A percentile compares a stretch with the other conserved stretches of the same genome.
Evolutionary conservation across 2,113 vertebrate species (phyloP).

Genomic region (Pimephales promelas): DNA sequence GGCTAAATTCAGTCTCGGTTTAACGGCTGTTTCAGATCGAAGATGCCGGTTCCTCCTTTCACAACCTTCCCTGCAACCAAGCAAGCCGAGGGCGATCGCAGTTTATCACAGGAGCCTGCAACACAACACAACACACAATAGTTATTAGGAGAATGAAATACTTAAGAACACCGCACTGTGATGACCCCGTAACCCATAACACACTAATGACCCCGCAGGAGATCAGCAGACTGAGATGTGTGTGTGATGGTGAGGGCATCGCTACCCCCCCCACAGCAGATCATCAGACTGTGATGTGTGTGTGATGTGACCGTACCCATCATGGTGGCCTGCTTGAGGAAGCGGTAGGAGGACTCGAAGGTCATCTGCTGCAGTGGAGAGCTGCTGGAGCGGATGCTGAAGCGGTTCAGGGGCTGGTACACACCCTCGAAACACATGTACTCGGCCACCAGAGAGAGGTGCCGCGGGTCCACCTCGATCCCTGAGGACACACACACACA

Average conservation of each 20-base stretch:
- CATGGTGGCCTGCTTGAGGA: conserved; percentile 92
- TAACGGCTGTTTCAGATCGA: conserved; percentile 95
- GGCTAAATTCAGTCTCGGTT: not conserved
- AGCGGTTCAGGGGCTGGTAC: conserved; percentile 90
- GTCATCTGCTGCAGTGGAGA: conserved; percentile 99
- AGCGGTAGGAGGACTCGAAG: conserved; percentile 95
- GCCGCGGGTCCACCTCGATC: conserved; percentile 91
- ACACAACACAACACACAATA: not conserved
- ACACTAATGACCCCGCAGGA: no score
- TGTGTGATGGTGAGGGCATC: no score
- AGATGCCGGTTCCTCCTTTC: conserved; percentile 92
- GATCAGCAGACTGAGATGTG: no score
- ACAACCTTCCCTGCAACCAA: conserved; percentile 94
- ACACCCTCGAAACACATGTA: conserved; percentile 97
- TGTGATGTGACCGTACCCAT: conserved; percentile 75
- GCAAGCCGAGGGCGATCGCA: conserved; percentile 91
- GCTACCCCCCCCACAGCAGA: no score
- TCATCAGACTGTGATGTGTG: no score
- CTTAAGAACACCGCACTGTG: no score
- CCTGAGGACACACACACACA: conserved; percentile 71
- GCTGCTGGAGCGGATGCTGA: conserved; percentile 88
- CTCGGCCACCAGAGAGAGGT: conserved; percentile 95
- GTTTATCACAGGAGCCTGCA: conserved; percentile 84
- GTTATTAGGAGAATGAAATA: no score
- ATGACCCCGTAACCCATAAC: no score